Evolutionary conservation across 2,113 vertebrate species (phyloP).

Genomic region (Silurus asotus): DNA sequence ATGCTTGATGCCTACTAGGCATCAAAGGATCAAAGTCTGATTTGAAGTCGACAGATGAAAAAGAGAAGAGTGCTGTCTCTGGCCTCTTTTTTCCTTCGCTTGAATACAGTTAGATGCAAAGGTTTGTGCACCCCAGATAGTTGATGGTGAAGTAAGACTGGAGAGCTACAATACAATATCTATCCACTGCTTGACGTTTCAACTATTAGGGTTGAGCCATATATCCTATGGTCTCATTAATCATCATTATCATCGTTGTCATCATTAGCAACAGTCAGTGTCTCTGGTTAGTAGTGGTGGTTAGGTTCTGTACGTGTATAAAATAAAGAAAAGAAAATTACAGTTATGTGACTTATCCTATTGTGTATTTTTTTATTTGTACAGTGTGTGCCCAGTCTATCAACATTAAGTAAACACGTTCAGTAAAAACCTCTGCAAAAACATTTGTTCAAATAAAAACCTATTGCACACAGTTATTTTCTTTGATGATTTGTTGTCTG

Average conservation of each 20-base stretch:
- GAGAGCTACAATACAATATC: not conserved
- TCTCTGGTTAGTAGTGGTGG: too few relatives aligned
- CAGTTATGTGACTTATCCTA: too few relatives aligned
- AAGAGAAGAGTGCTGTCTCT: not conserved
- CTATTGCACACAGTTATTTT: too few relatives aligned
- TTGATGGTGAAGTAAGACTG: not conserved
- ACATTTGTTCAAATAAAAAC: too few relatives aligned
- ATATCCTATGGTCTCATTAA: not conserved
- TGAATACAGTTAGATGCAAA: not conserved
- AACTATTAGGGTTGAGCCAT: not conserved
- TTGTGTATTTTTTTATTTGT: too few relatives aligned
- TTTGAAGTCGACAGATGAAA: constrained; percentile 39
- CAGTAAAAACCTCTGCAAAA: too few relatives aligned
- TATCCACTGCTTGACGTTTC: not conserved
- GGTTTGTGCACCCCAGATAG: not conserved
- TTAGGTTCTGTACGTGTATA: too few relatives aligned
- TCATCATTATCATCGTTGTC: not conserved
- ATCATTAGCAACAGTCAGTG: too few relatives aligned
- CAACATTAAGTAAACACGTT: too few relatives aligned
- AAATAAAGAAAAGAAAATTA: too few relatives aligned
- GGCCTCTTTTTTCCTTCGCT: not conserved
- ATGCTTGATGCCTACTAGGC: constrained; percentile 21
- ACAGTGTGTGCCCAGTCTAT: too few relatives aligned
- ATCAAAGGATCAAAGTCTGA: constrained; percentile 35
- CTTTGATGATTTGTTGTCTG: too few relatives aligned